Evolutionary conservation across 1,140 invertebrate species (phyloP).

Genomic region (Platyscapa corneri): DNA sequence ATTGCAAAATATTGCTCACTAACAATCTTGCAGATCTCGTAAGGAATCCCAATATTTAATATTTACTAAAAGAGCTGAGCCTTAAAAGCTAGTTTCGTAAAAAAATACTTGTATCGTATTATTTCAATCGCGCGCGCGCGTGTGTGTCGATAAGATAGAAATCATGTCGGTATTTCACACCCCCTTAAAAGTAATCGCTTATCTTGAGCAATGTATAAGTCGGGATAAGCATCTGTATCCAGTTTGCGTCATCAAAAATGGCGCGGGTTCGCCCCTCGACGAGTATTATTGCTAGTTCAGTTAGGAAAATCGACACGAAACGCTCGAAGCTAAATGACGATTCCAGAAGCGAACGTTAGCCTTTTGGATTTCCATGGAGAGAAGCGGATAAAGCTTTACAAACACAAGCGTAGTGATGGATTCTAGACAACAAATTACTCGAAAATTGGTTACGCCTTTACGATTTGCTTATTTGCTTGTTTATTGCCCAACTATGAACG

Average conservation of each 20-base stretch:
- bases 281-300: conserved; percentile 48
- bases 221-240: not conserved
- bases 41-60: not conserved
- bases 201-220: not conserved
- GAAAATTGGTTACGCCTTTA: not conserved
- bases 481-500: not conserved
- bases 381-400: not conserved
- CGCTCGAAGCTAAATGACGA: conserved; percentile 38
- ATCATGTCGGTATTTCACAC: conserved; percentile 5
- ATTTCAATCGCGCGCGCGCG: not conserved
- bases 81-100: not conserved
- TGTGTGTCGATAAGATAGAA: conserved; percentile 2
- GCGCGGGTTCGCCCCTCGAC: conserved; percentile 28
- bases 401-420: not conserved
- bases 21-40: not conserved
- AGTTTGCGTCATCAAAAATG: conserved; percentile 36
- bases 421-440: not conserved
- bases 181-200: conserved; percentile 12
- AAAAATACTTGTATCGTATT: not conserved
- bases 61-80: not conserved
- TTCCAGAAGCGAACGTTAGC: conserved; percentile 26
- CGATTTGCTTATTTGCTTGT: not conserved
- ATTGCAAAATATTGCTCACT: not conserved
- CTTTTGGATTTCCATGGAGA: not conserved
- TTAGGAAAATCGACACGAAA: not conserved